phyloP scores from a whole-genome alignment of 2,797 vertebrate genomes.

The Acanthurus lineatus region DNA sequence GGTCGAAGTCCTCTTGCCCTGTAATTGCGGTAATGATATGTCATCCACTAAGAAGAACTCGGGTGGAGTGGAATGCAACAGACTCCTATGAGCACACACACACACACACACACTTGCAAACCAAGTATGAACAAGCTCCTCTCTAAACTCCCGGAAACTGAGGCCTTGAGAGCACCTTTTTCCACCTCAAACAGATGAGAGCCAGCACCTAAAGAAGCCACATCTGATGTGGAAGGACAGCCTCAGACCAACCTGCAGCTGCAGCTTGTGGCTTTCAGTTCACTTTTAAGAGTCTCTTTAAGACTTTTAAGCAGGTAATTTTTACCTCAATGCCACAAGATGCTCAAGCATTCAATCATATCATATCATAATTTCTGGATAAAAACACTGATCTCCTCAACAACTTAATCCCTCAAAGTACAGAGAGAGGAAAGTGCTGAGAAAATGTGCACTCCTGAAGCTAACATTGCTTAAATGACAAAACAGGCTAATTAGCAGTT shows the following conservation, averaged over 20 bases:
- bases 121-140: conserved; percentile 73
- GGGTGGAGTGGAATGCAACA: conserved; percentile 77
- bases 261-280: conserved; percentile 9
- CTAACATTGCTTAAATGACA: not conserved
- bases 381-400: not conserved
- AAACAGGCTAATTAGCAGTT: not conserved
- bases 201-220: conserved; percentile 32
- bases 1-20: conserved; percentile 72
- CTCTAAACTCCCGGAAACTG: conserved; percentile 31
- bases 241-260: conserved; percentile 14
- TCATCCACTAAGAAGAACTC: conserved; percentile 76
- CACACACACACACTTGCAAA: conserved; percentile 40
- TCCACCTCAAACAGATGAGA: conserved; percentile 25
- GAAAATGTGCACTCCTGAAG: not conserved
- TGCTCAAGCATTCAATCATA: not conserved
- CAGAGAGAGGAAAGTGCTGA: not conserved
- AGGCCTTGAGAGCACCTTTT: conserved; percentile 38
- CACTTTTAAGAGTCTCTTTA: conserved; percentile 29
- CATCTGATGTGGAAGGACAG: conserved; percentile 30
- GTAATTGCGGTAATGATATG: conserved; percentile 84
- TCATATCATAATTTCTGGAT: not conserved
- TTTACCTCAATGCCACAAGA: conserved; percentile 1
- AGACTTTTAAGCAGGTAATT: conserved; percentile 12
- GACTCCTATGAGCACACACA: conserved; percentile 47
- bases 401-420: not conserved